Conservation (phyloP, 2,113 vertebrate species). For the Sinocyclocheilus maitianheensis region DNA sequence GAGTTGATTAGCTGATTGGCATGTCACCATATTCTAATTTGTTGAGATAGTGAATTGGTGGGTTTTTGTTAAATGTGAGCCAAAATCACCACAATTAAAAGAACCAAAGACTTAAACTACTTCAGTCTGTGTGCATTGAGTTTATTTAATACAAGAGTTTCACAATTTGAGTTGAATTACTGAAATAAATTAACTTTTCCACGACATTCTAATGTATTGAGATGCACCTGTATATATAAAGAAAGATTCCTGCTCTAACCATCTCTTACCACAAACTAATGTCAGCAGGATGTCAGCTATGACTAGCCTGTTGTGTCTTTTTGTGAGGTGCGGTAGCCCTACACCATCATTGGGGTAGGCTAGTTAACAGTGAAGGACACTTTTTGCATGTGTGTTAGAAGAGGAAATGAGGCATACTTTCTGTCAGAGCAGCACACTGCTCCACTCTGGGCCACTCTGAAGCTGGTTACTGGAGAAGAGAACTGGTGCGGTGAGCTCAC, state of each 20-base stretch:
- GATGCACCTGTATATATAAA: too few species aligned
- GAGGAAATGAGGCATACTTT: neutral
- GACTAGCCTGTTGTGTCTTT: neutral
- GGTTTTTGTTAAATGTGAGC: too few species aligned
- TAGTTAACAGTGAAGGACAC: neutral
- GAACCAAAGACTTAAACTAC: too few species aligned
- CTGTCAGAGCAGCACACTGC: neutral
- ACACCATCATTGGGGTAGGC: neutral
- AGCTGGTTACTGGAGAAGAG: slow-evolving; percentile 47
- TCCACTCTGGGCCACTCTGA: slow-evolving; percentile 10
- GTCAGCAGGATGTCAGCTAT: neutral
- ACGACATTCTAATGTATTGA: too few species aligned
- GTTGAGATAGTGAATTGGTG: too few species aligned
- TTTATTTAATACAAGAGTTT: too few species aligned
- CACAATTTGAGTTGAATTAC: too few species aligned
- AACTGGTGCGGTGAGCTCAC: slow-evolving; percentile 46
- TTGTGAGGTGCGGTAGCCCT: neutral
- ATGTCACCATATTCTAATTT: too few species aligned
- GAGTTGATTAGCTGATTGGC: too few species aligned
- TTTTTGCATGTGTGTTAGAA: neutral
- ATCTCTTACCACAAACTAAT: neutral
- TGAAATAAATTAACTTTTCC: too few species aligned
- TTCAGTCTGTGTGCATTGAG: too few species aligned
- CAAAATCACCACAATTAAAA: too few species aligned
- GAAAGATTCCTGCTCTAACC: neutral